Evolutionary conservation across 2,113 vertebrate species (phyloP).

Genomic region (Crotalus tigris): DNA sequence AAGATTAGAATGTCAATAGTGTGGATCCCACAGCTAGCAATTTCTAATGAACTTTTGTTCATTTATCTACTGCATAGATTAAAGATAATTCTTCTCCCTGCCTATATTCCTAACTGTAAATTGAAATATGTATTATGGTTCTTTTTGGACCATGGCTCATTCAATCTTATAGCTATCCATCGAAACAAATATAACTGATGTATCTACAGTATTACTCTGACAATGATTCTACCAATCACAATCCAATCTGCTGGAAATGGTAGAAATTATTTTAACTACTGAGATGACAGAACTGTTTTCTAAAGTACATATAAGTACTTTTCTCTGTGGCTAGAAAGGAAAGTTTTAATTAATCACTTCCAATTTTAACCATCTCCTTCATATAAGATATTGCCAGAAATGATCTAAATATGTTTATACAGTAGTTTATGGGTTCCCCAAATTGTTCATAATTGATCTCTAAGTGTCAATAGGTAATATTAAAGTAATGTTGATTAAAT

Average conservation of each 20-base stretch:
- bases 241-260: not conserved
- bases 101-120: not conserved
- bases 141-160: too few relatives aligned
- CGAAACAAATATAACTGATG: too few relatives aligned
- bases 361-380: not conserved
- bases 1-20: too few relatives aligned
- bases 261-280: not conserved
- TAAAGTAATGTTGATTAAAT: too few relatives aligned
- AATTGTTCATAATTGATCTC: not conserved
- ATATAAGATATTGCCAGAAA: not conserved
- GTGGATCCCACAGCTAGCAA: too few relatives aligned
- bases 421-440: not conserved
- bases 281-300: not conserved
- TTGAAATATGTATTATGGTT: not conserved
- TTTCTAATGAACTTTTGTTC: too few relatives aligned
- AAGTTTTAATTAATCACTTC: not conserved
- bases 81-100: not conserved
- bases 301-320: not conserved
- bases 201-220: too few relatives aligned
- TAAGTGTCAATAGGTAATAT: not conserved
- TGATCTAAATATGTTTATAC: not conserved
- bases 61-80: too few relatives aligned
- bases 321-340: not conserved
- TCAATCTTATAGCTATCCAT: too few relatives aligned
- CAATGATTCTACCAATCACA: not conserved